These are phyloP conservation scores for Drosophila mimetica DNA, from an alignment of 2,888 invertebrate genomes.

Conservation along the genomic window DNA sequence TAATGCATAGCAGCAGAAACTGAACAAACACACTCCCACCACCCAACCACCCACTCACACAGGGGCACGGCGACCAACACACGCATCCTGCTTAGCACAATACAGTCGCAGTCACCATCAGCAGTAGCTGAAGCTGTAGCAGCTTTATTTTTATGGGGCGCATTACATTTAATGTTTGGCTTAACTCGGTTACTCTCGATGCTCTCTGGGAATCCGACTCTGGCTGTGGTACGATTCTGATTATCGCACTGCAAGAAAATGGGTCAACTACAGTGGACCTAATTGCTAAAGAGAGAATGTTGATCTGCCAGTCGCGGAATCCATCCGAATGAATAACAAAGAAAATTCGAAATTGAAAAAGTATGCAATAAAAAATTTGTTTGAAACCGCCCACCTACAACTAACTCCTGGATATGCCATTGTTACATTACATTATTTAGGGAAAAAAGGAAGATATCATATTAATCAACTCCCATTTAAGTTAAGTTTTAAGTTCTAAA, in stretches of 20 bases:
- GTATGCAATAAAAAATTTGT: no score
- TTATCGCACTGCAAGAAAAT: constrained; percentile 20
- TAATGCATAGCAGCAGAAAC: constrained; percentile 69
- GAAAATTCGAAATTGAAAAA: no score
- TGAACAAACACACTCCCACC: constrained; percentile 32
- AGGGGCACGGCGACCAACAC: constrained; percentile 4
- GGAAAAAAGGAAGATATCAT: no score
- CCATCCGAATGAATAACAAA: not conserved
- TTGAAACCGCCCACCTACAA: no score
- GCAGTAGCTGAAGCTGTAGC: constrained; percentile 46
- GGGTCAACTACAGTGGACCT: no score
- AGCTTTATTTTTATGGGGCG: constrained; percentile 76
- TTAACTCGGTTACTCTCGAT: constrained; percentile 73
- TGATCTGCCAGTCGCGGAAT: no score
- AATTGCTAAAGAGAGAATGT: no score
- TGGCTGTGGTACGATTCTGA: constrained; percentile 14
- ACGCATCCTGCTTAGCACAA: constrained; percentile 39
- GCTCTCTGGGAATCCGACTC: constrained; percentile 41
- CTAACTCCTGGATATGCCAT: no score
- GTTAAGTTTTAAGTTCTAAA: no score
- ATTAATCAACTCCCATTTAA: no score
- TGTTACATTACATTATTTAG: no score
- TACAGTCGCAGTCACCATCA: constrained; percentile 40
- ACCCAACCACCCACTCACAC: constrained; percentile 3
- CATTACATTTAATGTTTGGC: constrained; percentile 79